Percentiles rank a stretch among this genome's conserved stretches.
These are phyloP conservation scores for Oplegnathus fasciatus DNA, from an alignment of 2,113 vertebrate genomes.

Conservation along the genomic window DNA sequence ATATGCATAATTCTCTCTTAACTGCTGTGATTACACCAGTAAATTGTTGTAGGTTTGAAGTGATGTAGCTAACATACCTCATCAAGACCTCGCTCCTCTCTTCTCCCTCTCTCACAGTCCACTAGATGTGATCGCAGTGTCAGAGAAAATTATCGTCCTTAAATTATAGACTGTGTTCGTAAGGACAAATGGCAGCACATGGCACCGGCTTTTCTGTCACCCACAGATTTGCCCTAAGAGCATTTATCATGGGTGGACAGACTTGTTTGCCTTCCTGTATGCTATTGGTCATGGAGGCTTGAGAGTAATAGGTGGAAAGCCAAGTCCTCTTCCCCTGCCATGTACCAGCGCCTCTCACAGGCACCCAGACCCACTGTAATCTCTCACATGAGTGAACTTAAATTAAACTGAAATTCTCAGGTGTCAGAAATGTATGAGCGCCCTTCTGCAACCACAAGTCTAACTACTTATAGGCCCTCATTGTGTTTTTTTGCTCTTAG, in stretches of 20 bases:
- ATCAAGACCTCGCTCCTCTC: background rate
- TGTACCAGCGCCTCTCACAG: constrained; percentile 59
- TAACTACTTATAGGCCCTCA: constrained; percentile 23
- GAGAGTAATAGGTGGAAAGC: constrained; percentile 70
- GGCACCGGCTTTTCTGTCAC: constrained; percentile 32
- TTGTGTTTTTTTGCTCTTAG: background rate
- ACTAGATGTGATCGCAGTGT: constrained; percentile 26
- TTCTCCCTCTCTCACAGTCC: constrained; percentile 2
- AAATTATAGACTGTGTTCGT: constrained; percentile 49
- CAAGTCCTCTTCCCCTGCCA: constrained; percentile 56
- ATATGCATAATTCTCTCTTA: constrained; percentile 34
- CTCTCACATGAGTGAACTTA: constrained; percentile 64
- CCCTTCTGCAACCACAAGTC: constrained; percentile 30
- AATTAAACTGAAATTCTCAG: constrained; percentile 71
- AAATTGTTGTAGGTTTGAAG: constrained; percentile 16
- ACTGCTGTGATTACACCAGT: background rate
- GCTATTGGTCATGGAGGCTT: constrained; percentile 72
- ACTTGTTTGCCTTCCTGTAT: constrained; percentile 58
- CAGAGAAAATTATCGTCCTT: constrained; percentile 28
- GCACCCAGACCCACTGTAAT: constrained; percentile 57
- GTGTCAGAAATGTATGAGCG: constrained; percentile 63
- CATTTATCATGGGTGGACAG: constrained; percentile 71
- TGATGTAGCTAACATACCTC: background rate
- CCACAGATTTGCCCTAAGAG: constrained; percentile 49
- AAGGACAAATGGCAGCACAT: constrained; percentile 29